A percentile compares a stretch with the other conserved stretches of the same genome.
phyloP scores from a whole-genome alignment of 1,140 invertebrate genomes.

The Antheraea mylitta region DNA sequence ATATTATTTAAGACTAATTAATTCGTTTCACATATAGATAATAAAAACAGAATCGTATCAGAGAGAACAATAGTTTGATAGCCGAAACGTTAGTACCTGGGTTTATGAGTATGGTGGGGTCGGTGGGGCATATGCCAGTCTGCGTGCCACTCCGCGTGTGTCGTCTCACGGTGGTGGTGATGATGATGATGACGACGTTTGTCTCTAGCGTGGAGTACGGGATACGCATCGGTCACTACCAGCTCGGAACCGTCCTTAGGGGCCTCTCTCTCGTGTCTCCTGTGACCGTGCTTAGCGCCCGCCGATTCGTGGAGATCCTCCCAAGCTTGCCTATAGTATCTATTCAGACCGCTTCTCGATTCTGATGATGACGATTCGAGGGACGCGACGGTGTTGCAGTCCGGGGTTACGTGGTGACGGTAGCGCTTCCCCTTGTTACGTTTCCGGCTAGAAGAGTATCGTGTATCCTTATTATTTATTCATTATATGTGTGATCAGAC shows the following conservation, averaged over 20 bases:
- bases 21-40: too few relatives aligned
- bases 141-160: constrained; percentile 40
- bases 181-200: constrained; percentile 91
- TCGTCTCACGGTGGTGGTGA: constrained; percentile 85
- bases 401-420: constrained; percentile 90
- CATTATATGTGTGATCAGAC: not conserved
- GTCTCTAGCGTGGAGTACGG: constrained; percentile 78
- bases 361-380: constrained; percentile 92
- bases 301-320: constrained; percentile 93
- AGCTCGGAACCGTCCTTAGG: constrained; percentile 90
- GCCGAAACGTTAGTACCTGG: constrained; percentile 51
- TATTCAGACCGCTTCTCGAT: constrained; percentile 89
- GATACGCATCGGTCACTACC: constrained; percentile 86
- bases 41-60: not conserved
- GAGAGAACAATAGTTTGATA: constrained; percentile 9
- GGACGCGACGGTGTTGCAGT: constrained; percentile 93
- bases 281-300: constrained; percentile 77
- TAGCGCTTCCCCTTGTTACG: constrained; percentile 90
- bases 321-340: constrained; percentile 93
- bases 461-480: not conserved
- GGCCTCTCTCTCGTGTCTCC: constrained; percentile 73
- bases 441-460: constrained; percentile 44
- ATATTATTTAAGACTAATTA: too few relatives aligned
- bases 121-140: constrained; percentile 56
- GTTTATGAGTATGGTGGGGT: constrained; percentile 70